A percentile compares a stretch with the other conserved stretches of the same genome.
Evolutionary conservation across 2,113 vertebrate species (phyloP).

Genomic region (Dunckerocampus dactyliophorus): DNA sequence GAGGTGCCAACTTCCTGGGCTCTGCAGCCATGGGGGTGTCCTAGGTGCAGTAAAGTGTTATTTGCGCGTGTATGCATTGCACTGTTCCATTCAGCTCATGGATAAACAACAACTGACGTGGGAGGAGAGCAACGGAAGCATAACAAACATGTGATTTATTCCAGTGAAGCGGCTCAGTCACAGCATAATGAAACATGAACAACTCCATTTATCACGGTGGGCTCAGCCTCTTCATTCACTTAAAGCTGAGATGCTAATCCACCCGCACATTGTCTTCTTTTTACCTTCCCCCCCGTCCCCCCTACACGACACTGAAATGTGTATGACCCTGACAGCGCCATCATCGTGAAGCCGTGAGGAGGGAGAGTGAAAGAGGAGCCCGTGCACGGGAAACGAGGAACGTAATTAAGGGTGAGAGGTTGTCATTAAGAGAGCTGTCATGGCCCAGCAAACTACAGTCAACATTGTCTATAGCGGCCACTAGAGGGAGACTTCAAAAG

Average conservation of each 20-base stretch:
- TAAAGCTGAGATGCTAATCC: constrained; percentile 77
- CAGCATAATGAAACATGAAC: constrained; percentile 97
- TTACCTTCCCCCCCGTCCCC: constrained; percentile 46
- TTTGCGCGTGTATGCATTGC: constrained; percentile 60
- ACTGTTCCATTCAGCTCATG: constrained; percentile 77
- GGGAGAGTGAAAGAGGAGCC: constrained; percentile 52
- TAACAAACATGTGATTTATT: constrained; percentile 93
- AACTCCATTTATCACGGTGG: constrained; percentile 84
- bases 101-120: constrained; percentile 55
- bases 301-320: constrained; percentile 89
- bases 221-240: constrained; percentile 91
- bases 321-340: constrained; percentile 86
- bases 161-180: constrained; percentile 81
- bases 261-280: constrained; percentile 46
- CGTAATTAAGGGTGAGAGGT: constrained; percentile 57
- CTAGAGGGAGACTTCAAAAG: no score
- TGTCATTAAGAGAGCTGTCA: constrained; percentile 83
- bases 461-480: no score
- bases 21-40: no score
- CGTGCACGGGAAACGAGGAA: constrained; percentile 36
- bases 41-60: constrained; percentile 2
- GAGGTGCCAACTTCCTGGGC: no score
- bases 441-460: constrained; percentile 81
- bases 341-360: constrained; percentile 81
- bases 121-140: constrained; percentile 68